Evolutionary conservation across 2,888 invertebrate genomes (phyloP), one percentile per base, ranked within the genome.

Genomic region (Latheticus oryzae): DNA sequence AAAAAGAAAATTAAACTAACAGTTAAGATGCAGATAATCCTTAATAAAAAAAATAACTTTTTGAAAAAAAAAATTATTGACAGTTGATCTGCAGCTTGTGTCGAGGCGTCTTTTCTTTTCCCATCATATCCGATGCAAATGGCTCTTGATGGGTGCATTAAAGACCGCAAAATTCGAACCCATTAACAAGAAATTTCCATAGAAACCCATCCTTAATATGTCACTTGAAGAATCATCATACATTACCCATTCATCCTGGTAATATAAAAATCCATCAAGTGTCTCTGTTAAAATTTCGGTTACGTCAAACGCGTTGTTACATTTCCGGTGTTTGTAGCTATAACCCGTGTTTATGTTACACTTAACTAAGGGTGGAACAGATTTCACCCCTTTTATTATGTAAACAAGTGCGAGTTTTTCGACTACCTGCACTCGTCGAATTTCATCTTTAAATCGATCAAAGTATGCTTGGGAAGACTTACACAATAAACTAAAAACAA

Each of bases 251-350:
- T 30, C 30, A 11, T 30, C 30, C 13, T 13, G 11, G 17, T 17
- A 35, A 35, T 16, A 9, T 1, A 5, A 58, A 61, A 61, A 55
- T 58, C 48, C 45, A 50, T 61, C 58, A 37, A 57, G 60, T 26
- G 26, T n/a, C n/a, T 42, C 42, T 9, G 7, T 23, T 8, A 23
- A 21, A 21, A 21, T 40, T 40, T 40, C 23, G 21, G 40, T 40
- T 40, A 23, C 21, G 21, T 17, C 17, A 16, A 30, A 17, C 11
- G 24, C 26, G n/a, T n/a, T n/a, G 26, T 26, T 26, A 8, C 26
- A n/a, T 15, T 30, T 40, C 40, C 45, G 26, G 30, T n/a, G 13
- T 42, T 42, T 8, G n/a, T 7, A 13, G 15, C 15, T 9, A 32
- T 32, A 13, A 32, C 26, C 30, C 8, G 30, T 32, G 30, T 32